These are phyloP conservation scores for Cavia porcellus DNA, from an alignment of 2,113 vertebrate species.

Conservation along the genomic window DNA sequence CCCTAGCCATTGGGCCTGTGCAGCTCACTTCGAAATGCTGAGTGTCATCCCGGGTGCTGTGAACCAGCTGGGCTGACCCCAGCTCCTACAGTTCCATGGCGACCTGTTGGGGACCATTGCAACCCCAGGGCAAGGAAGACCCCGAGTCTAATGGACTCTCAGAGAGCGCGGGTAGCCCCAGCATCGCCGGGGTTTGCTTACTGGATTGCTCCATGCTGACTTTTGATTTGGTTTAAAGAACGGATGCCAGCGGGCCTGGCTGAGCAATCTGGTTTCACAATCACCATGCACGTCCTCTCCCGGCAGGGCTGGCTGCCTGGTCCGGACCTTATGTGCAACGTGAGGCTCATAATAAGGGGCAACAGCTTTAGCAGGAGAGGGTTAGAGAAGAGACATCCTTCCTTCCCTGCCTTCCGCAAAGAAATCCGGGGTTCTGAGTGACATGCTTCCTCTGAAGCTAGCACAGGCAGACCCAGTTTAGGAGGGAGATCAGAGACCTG, in stretches of 20 bases:
- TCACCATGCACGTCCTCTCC: background rate
- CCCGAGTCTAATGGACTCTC: background rate
- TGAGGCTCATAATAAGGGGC: background rate
- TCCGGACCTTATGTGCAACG: background rate
- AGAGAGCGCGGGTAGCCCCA: background rate
- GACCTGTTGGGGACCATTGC: background rate
- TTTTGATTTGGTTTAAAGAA: constrained; percentile 45
- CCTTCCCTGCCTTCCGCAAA: constrained; percentile 23
- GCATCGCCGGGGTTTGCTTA: background rate
- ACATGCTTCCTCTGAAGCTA: background rate
- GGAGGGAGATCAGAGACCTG: constrained; percentile 47
- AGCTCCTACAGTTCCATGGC: background rate
- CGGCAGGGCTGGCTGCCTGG: background rate
- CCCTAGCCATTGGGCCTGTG: background rate
- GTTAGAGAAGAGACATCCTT: background rate
- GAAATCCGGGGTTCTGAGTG: background rate
- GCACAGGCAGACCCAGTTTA: background rate
- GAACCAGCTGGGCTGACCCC: background rate
- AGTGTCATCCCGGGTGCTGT: background rate
- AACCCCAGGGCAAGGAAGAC: background rate
- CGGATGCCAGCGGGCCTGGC: background rate
- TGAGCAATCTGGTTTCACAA: background rate
- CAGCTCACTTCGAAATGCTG: background rate
- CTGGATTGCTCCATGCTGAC: background rate
- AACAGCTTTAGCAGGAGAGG: background rate